Evolutionary conservation across 2,888 invertebrate genomes (phyloP).

Genomic region (Hirtodrosophila alboralis): DNA sequence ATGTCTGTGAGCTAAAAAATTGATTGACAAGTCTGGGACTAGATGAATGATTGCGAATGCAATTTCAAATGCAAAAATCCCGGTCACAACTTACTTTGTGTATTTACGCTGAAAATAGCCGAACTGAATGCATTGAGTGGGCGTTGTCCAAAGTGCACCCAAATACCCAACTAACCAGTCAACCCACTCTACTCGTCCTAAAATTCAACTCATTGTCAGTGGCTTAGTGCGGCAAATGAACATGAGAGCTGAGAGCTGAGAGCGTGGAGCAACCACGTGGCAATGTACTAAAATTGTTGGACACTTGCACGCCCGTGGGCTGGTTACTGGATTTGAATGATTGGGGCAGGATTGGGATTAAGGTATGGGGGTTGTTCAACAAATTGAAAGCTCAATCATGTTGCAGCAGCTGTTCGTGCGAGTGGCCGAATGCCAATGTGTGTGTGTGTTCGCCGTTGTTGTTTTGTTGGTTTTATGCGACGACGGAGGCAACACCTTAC

Average conservation of each 20-base stretch:
- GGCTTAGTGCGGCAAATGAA: slow-evolving; percentile 51
- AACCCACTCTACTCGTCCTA: slow-evolving; percentile 8
- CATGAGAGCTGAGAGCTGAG: slow-evolving; percentile 15
- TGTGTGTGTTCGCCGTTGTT: slow-evolving; percentile 47
- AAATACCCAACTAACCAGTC: background rate
- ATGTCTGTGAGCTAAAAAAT: too few species aligned
- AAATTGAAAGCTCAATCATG: slow-evolving; percentile 81
- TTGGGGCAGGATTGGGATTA: slow-evolving; percentile 1
- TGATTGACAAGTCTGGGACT: too few species aligned
- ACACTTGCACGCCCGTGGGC: slow-evolving; percentile 7
- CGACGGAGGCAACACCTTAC: slow-evolving; percentile 26
- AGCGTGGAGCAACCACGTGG: slow-evolving; percentile 49
- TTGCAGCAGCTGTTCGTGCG: slow-evolving; percentile 76
- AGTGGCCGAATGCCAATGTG: slow-evolving; percentile 57
- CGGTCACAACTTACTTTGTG: slow-evolving; percentile 18
- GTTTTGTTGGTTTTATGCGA: slow-evolving; percentile 56
- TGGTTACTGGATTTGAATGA: slow-evolving; percentile 10
- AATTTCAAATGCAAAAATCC: slow-evolving; percentile 15
- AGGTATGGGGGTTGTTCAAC: slow-evolving; percentile 37
- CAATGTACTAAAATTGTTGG: slow-evolving; percentile 51
- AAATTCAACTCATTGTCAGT: slow-evolving; percentile 51
- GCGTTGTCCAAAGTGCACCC: background rate
- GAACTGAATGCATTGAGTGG: slow-evolving; percentile 11
- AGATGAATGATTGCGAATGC: slow-evolving; percentile 4
- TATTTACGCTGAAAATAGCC: slow-evolving; percentile 19